Evolutionary conservation across 2,113 vertebrate species (phyloP).

Genomic region (Hepsetus odoe): DNA sequence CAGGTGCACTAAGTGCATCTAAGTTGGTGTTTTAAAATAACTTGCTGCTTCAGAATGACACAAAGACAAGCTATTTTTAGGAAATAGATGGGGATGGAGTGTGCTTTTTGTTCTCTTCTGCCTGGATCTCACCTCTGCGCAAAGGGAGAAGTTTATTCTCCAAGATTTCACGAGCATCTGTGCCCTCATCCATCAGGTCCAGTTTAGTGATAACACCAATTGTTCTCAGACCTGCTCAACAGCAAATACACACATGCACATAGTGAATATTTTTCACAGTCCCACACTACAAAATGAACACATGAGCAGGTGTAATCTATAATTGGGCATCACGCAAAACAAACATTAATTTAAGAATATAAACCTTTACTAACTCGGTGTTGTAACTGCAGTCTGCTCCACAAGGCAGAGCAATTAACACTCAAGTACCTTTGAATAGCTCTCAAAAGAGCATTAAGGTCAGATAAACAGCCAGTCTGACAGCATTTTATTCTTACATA

Average conservation of each 20-base stretch:
- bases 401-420: too few species aligned
- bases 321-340: too few species aligned
- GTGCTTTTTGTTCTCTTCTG: neutral
- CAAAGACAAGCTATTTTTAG: neutral
- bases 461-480: too few species aligned
- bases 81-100: neutral
- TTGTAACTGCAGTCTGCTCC: too few species aligned
- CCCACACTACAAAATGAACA: slow-evolving; percentile 25
- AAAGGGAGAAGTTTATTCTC: slow-evolving; percentile 95
- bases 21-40: neutral
- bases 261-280: slow-evolving; percentile 6
- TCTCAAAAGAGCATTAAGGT: too few species aligned
- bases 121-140: slow-evolving; percentile 80
- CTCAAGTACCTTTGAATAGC: too few species aligned
- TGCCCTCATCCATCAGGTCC: slow-evolving; percentile 97
- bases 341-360: too few species aligned
- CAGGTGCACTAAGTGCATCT: neutral
- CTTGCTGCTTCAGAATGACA: neutral
- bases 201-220: slow-evolving; percentile 97
- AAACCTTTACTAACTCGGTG: too few species aligned
- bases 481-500: too few species aligned
- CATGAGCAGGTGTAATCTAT: too few species aligned
- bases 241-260: slow-evolving; percentile 31
- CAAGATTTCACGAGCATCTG: slow-evolving; percentile 90
- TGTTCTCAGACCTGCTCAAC: slow-evolving; percentile 83